These are phyloP conservation scores for Campaea margaritaria DNA, from an alignment of 2,888 invertebrate genomes.

Conservation along the genomic window DNA sequence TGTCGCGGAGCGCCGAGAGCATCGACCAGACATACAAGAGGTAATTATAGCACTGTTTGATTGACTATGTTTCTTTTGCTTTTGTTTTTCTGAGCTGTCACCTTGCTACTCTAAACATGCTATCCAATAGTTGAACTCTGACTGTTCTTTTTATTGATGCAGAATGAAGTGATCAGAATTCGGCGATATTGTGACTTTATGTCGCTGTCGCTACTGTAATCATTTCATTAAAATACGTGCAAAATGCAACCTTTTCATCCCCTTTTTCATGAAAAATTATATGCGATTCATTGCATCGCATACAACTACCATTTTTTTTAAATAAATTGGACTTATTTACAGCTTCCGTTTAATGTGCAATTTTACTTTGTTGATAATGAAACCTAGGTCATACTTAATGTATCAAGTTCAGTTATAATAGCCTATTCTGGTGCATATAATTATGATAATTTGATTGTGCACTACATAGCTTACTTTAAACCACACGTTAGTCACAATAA, in stretches of 20 bases:
- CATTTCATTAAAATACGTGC: neutral
- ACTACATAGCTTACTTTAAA: slow-evolving; percentile 31
- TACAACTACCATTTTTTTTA: no score
- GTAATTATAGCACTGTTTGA: slow-evolving; percentile 64
- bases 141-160: no score
- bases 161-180: neutral
- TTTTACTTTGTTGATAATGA: slow-evolving; percentile 1
- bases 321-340: neutral
- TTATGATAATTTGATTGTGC: slow-evolving; percentile 30
- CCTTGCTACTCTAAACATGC: no score
- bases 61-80: neutral
- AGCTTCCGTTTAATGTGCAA: slow-evolving; percentile 1
- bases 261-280: neutral
- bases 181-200: neutral
- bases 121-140: neutral
- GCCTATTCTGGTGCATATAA: slow-evolving; percentile 13
- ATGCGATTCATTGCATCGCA: no score
- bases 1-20: slow-evolving; percentile 88
- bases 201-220: neutral
- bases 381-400: slow-evolving; percentile 12
- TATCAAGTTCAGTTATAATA: slow-evolving; percentile 16
- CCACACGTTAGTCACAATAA: slow-evolving; percentile 32
- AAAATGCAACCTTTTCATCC: neutral
- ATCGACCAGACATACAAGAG: slow-evolving; percentile 86
- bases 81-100: neutral